These are phyloP conservation scores for Neoascia interrupta DNA, from an alignment of 2,888 invertebrate species.

Conservation along the genomic window DNA sequence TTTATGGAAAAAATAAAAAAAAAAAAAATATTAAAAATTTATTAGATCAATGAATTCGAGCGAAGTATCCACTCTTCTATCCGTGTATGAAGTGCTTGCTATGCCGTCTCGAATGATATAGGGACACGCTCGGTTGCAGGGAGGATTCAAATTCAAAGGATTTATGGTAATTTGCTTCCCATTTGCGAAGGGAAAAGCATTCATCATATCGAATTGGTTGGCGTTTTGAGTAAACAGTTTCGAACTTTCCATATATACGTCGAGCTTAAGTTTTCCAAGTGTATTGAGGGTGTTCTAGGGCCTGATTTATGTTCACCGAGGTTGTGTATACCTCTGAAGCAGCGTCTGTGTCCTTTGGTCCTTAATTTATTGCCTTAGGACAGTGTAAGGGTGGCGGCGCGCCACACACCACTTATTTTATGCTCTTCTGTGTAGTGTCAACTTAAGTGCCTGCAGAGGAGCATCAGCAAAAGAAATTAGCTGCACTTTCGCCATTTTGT, in stretches of 20 bases:
- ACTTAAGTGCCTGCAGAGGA: slow-evolving; percentile 34
- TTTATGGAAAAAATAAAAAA: neutral
- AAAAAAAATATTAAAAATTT: slow-evolving; percentile 36
- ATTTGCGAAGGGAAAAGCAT: slow-evolving; percentile 40
- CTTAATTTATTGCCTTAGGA: slow-evolving; percentile 58
- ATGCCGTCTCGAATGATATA: slow-evolving; percentile 45
- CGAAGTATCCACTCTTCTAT: too few species aligned
- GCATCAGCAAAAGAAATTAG: slow-evolving; percentile 47
- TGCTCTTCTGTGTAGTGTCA: slow-evolving; percentile 1
- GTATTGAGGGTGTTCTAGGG: too few species aligned
- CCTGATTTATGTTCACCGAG: slow-evolving; percentile 52
- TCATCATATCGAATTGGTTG: slow-evolving; percentile 62
- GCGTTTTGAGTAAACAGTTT: slow-evolving; percentile 62
- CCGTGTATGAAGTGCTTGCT: slow-evolving; percentile 58
- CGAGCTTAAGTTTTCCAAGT: slow-evolving; percentile 58
- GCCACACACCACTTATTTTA: neutral
- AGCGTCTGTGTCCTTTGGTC: slow-evolving; percentile 42
- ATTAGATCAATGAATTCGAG: slow-evolving; percentile 57
- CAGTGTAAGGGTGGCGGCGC: neutral
- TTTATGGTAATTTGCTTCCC: slow-evolving; percentile 56
- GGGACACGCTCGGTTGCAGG: neutral
- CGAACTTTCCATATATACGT: slow-evolving; percentile 54
- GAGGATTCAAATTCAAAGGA: slow-evolving; percentile 30
- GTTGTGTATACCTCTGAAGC: too few species aligned
- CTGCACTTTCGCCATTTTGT: slow-evolving; percentile 10